These are phyloP conservation scores for Corapipo altera DNA, from an alignment of 2,113 vertebrate species.

Conservation along the genomic window DNA sequence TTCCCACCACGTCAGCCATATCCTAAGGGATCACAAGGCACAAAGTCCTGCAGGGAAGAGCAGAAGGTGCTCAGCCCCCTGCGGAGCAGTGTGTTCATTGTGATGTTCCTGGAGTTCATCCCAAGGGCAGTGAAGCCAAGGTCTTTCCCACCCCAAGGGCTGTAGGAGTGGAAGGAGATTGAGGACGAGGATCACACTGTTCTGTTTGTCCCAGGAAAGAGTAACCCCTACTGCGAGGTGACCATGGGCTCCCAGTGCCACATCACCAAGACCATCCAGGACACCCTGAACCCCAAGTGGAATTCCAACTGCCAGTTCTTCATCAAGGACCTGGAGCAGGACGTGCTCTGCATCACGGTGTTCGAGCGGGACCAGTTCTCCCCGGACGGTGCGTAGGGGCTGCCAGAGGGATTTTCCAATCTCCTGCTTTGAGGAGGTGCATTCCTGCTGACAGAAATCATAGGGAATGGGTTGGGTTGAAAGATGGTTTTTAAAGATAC, in stretches of 20 bases:
- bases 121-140: neutral
- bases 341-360: slow-evolving; percentile 96
- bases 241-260: slow-evolving; percentile 99
- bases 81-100: neutral
- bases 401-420: neutral
- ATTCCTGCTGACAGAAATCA: neutral
- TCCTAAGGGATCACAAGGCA: neutral
- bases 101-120: neutral
- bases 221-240: slow-evolving; percentile 98
- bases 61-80: neutral
- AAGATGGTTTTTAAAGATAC: neutral
- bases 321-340: slow-evolving; percentile 97
- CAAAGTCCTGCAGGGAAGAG: neutral
- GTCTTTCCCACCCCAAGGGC: too few species aligned
- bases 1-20: neutral
- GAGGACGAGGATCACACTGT: neutral
- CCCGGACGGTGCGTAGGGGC: slow-evolving; percentile 85
- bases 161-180: neutral
- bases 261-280: slow-evolving; percentile 97
- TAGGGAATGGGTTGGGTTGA: neutral
- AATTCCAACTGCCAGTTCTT: slow-evolving; percentile 99
- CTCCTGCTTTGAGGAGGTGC: neutral
- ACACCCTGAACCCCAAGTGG: slow-evolving; percentile 98
- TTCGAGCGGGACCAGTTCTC: slow-evolving; percentile 99
- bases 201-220: slow-evolving; percentile 83